These are phyloP conservation scores for Lepidostoma basale DNA, from an alignment of 1,140 invertebrate species.

Conservation along the genomic window DNA sequence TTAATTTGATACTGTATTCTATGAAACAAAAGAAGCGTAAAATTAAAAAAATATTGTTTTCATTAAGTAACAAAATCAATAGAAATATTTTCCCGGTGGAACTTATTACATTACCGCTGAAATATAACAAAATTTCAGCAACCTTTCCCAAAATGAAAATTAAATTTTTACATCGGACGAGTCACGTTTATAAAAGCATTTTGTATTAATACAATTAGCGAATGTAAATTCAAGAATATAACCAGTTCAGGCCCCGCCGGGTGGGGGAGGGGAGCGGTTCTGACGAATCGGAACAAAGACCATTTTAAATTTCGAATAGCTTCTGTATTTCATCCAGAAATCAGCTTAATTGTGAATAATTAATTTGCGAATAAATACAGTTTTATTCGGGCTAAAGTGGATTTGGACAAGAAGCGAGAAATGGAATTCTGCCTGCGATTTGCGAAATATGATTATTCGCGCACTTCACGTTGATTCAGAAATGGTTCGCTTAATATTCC, in stretches of 20 bases:
- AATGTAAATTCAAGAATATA: constrained; percentile 45
- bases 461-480: too few species aligned
- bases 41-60: too few species aligned
- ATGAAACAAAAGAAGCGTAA: too few species aligned
- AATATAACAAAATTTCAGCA: not conserved
- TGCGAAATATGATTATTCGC: constrained; percentile 30
- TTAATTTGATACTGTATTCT: too few species aligned
- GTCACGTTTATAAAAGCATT: constrained; percentile 22
- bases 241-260: constrained; percentile 24
- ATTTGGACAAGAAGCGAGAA: constrained; percentile 33
- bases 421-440: constrained; percentile 20
- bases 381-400: constrained; percentile 44
- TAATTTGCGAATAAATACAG: constrained; percentile 47
- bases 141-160: constrained; percentile 2
- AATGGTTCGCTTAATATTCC: too few species aligned
- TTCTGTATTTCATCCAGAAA: constrained; percentile 46
- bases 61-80: too few species aligned
- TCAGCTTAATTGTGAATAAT: constrained; percentile 47
- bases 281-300: constrained; percentile 45
- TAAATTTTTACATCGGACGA: constrained; percentile 11
- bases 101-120: not conserved
- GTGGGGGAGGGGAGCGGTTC: not conserved
- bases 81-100: too few species aligned
- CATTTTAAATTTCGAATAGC: constrained; percentile 46
- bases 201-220: constrained; percentile 44